phyloP scores from a whole-genome alignment of 2,888 invertebrate genomes.

The Napeogenes sylphis region DNA sequence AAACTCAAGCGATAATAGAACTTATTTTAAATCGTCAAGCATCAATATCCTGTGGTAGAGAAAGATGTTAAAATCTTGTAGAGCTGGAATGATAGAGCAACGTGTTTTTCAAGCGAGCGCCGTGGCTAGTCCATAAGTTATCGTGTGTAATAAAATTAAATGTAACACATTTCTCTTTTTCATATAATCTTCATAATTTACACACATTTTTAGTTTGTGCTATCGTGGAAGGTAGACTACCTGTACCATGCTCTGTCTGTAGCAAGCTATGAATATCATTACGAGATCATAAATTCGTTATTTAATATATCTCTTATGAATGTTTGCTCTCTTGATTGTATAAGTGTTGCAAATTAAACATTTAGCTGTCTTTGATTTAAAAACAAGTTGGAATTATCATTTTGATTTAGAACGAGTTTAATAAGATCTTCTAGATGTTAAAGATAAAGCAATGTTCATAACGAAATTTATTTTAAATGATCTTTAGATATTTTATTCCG shows the following conservation, averaged over 20 bases:
- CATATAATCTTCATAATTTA: constrained; percentile 77
- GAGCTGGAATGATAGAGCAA: constrained; percentile 37
- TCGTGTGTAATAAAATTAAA: constrained; percentile 77
- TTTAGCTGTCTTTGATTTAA: not conserved
- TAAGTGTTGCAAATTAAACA: not conserved
- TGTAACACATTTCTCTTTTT: constrained; percentile 78
- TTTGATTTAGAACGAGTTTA: not conserved
- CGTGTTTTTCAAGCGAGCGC: constrained; percentile 70
- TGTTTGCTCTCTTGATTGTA: constrained; percentile 4
- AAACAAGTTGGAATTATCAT: constrained; percentile 5
- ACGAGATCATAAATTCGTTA: constrained; percentile 20
- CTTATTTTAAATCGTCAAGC: constrained; percentile 26
- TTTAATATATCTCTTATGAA: constrained; percentile 1
- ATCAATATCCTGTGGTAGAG: constrained; percentile 20
- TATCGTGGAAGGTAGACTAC: constrained; percentile 59
- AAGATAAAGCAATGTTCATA: not conserved
- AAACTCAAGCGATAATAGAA: constrained; percentile 24
- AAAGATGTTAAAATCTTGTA: constrained; percentile 5
- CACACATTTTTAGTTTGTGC: constrained; percentile 73
- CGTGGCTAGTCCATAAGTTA: constrained; percentile 73
- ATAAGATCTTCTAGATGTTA: not conserved
- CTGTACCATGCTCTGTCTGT: constrained; percentile 29
- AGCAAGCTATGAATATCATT: constrained; percentile 22
- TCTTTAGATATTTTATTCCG: no score
- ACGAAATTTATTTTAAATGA: no score